Evolutionary conservation across 2,113 vertebrate genomes (phyloP), one percentile per base, ranked within the genome.

Genomic region (Chaetura pelagica): DNA sequence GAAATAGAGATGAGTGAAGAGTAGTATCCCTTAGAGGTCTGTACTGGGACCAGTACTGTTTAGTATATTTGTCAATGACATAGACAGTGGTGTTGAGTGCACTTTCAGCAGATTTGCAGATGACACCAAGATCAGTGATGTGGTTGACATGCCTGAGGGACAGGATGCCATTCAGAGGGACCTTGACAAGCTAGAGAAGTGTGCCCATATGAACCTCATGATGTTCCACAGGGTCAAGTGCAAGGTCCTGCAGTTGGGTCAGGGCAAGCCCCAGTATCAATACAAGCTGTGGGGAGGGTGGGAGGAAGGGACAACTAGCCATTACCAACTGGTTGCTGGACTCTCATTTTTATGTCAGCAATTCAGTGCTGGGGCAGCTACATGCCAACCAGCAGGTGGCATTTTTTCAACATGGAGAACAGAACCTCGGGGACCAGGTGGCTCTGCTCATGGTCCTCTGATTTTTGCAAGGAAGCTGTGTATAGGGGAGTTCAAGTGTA

Each of bases 31-130:
- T 64, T 26, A 51, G 32, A 44, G 10, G 38, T 54, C 51, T 2
- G 0, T 51, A 23, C 5, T 35, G n/a, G 38, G 6, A 62, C 52
- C 3, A 8, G 35, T 40, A 35, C 1, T 35, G 8, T 6, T 30
- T 48, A 52, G 21, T 73, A 54, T 13, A 16, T 62, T 72, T 13
- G 51, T 27, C 5, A 14, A 4, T 42, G 22, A 10, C 18, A 12
- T 5, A 17, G 15, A 4, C 13, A 69, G 30, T 4, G 22, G 29
- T 42, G 72, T 4, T 72, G 12, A 66, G 15, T 13, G 34, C 12
- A 67, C 6, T 6, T 6, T 67, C 54, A 58, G 27, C 17, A 15
- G 2, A 1, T 32, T 24, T 63, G 34, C 15, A 54, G 23, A 48
- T 57, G 5, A 30, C 15, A 42, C 32, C 16, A 27, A 44, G 17